These are phyloP conservation scores for Scrobipalpa atriplicella DNA, from an alignment of 2,888 invertebrate species.

Conservation along the genomic window DNA sequence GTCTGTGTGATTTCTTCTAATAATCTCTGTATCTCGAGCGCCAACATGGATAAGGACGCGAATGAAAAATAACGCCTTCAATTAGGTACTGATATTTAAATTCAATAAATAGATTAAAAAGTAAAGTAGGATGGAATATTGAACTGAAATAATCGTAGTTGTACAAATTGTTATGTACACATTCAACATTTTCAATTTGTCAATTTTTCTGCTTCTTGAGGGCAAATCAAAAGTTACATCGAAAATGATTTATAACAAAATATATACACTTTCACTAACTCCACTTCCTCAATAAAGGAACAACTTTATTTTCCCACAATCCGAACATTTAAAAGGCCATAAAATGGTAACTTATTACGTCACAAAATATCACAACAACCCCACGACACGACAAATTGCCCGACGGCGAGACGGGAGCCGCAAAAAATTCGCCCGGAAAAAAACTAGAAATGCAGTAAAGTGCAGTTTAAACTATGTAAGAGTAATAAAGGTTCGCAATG, in stretches of 20 bases:
- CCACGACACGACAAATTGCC: conserved; percentile 66
- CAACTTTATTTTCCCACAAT: conserved; percentile 18
- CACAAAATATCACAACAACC: conserved; percentile 17
- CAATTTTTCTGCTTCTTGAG: too few species aligned
- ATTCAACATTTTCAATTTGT: too few species aligned
- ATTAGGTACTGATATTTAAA: too few species aligned
- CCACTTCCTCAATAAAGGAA: conserved; percentile 11
- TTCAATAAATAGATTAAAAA: too few species aligned
- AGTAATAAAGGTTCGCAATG: neutral
- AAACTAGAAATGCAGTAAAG: neutral
- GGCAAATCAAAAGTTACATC: too few species aligned
- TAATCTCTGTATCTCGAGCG: too few species aligned
- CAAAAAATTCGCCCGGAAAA: conserved; percentile 72
- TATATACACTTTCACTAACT: neutral
- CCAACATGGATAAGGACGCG: too few species aligned
- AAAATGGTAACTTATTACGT: conserved; percentile 21
- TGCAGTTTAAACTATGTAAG: neutral
- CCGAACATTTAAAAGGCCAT: conserved; percentile 22
- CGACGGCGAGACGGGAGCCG: conserved; percentile 61
- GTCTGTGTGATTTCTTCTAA: too few species aligned
- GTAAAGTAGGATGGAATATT: too few species aligned
- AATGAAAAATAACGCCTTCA: too few species aligned
- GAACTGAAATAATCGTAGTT: too few species aligned
- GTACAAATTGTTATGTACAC: too few species aligned
- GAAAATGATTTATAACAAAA: neutral